Percentiles rank a stretch among this genome's conserved stretches.
Evolutionary conservation across 2,888 invertebrate species (phyloP).

Genomic region (Hecatera dysodea): DNA sequence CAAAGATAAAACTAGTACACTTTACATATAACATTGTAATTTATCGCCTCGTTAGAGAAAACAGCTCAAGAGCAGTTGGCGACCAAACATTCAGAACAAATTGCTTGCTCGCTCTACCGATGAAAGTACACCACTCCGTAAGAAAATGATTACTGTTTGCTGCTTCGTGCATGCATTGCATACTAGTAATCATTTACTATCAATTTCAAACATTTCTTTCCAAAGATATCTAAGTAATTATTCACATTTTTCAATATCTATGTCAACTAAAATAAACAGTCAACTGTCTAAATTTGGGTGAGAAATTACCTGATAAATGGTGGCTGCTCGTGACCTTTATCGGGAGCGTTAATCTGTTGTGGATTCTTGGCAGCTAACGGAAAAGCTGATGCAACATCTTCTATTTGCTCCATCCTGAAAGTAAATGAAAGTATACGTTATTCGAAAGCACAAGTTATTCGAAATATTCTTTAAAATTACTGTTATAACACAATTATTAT

Average conservation of each 20-base stretch:
- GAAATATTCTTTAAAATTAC: slow-evolving; percentile 20
- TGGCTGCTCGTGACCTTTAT: slow-evolving; percentile 71
- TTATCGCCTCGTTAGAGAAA: slow-evolving; percentile 80
- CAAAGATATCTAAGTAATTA: slow-evolving; percentile 7
- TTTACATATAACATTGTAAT: slow-evolving; percentile 74
- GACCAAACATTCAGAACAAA: slow-evolving; percentile 81
- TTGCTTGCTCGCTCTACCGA: slow-evolving; percentile 82
- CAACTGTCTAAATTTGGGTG: slow-evolving; percentile 19
- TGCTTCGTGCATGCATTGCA: slow-evolving; percentile 69
- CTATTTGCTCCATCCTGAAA: slow-evolving; percentile 82
- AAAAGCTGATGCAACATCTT: slow-evolving; percentile 74
- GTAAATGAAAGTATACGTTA: slow-evolving; percentile 40
- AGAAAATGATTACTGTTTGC: slow-evolving; percentile 74
- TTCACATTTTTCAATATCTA: slow-evolving; percentile 8
- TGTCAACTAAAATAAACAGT: slow-evolving; percentile 15
- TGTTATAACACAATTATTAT: slow-evolving; percentile 32
- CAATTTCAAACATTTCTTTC: slow-evolving; percentile 51
- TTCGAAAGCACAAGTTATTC: slow-evolving; percentile 20
- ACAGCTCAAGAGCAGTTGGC: slow-evolving; percentile 72
- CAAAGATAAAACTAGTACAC: slow-evolving; percentile 58
- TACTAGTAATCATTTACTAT: slow-evolving; percentile 65
- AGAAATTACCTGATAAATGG: slow-evolving; percentile 73
- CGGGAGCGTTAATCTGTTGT: slow-evolving; percentile 64
- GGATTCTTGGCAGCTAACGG: slow-evolving; percentile 71
- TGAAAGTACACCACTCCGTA: slow-evolving; percentile 78